Conservation (phyloP, 2,113 vertebrate species). For the Regulus satrapa region DNA sequence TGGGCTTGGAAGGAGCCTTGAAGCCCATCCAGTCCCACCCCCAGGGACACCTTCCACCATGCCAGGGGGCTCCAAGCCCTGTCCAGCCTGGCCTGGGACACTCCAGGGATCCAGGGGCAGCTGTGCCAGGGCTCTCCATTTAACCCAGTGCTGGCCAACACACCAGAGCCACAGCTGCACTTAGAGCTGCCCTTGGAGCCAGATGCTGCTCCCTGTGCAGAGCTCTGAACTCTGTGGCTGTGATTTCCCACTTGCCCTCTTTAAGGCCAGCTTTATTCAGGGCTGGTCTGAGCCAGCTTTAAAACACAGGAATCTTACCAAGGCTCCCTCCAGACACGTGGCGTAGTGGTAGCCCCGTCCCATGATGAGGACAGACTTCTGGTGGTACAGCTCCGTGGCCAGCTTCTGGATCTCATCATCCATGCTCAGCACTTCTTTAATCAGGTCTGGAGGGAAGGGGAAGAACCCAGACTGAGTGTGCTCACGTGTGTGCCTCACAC, state of each 20-base stretch:
- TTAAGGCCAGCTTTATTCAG: no score
- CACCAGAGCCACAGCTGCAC: not conserved
- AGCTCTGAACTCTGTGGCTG: not conserved
- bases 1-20: not conserved
- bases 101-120: not conserved
- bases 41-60: not conserved
- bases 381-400: slow-evolving; percentile 90
- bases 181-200: not conserved
- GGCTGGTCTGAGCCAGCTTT: not conserved
- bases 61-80: not conserved
- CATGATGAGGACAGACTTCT: slow-evolving; percentile 98
- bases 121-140: not conserved
- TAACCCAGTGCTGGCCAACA: not conserved
- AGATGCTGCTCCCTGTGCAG: accelerated
- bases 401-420: slow-evolving; percentile 97
- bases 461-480: not conserved
- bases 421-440: slow-evolving; percentile 93
- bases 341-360: slow-evolving; percentile 96
- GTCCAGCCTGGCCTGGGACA: not conserved
- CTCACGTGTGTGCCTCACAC: not conserved
- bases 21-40: not conserved
- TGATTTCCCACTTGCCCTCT: no score
- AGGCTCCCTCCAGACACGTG: slow-evolving; percentile 93
- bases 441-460: slow-evolving; percentile 78
- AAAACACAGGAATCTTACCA: slow-evolving; percentile 72